A percentile compares a stretch with the other conserved stretches of the same genome.
Evolutionary conservation across 2,113 vertebrate genomes (phyloP).

Genomic region (Heteronetta atricapilla): DNA sequence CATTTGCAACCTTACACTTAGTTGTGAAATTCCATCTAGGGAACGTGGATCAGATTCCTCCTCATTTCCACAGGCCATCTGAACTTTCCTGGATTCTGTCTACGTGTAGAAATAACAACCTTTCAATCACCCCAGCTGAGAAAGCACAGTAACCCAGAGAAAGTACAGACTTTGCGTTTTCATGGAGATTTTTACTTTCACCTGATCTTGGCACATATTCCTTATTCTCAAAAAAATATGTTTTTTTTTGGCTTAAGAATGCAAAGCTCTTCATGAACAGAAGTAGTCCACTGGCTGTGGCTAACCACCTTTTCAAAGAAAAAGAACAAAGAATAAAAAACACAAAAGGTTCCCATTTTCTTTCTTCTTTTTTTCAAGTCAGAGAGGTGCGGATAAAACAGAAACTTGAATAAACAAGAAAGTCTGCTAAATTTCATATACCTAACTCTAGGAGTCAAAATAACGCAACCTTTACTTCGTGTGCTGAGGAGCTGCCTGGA

Average conservation of each 20-base stretch:
- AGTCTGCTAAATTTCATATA: slow-evolving; percentile 58
- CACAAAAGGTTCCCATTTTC: neutral
- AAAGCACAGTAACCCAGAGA: neutral
- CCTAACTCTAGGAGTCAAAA: slow-evolving; percentile 49
- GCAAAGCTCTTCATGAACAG: neutral
- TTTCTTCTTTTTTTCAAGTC: neutral
- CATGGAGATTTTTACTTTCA: neutral
- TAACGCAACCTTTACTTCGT: slow-evolving; percentile 29
- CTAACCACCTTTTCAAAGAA: neutral
- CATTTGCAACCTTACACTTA: neutral
- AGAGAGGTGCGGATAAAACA: neutral
- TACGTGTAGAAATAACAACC: neutral
- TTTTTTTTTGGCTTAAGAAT: neutral
- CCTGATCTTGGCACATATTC: neutral
- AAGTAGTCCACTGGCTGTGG: neutral
- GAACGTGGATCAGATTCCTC: neutral
- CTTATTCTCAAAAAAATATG: neutral
- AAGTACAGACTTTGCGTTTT: neutral
- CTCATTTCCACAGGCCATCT: neutral
- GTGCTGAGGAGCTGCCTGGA: neutral
- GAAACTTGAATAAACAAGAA: slow-evolving; percentile 50
- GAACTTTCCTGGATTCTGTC: neutral
- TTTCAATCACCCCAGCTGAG: neutral
- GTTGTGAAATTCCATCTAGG: neutral
- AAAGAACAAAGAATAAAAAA: neutral